Conservation (phyloP, 2,888 invertebrate species). For the Himalopsyche kuldschensis region DNA sequence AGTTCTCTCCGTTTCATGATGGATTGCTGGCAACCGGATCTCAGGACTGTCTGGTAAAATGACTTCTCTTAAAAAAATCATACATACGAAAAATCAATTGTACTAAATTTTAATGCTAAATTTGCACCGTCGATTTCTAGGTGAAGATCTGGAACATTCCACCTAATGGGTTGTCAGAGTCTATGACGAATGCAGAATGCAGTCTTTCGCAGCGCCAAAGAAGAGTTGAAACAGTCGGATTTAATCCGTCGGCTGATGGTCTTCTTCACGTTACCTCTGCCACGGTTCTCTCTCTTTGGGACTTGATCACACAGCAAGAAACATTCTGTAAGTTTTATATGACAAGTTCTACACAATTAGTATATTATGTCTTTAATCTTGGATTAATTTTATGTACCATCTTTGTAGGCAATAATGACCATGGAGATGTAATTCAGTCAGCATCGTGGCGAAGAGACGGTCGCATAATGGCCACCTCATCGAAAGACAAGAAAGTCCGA, state of each 20-base stretch:
- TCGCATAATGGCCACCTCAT: slow-evolving; percentile 75
- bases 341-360: not conserved
- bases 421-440: slow-evolving; percentile 86
- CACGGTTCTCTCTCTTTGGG: slow-evolving; percentile 82
- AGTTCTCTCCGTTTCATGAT: slow-evolving; percentile 95
- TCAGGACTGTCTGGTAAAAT: slow-evolving; percentile 76
- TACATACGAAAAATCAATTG: not conserved
- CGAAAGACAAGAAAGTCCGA: slow-evolving; percentile 88
- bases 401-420: slow-evolving; percentile 66
- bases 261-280: slow-evolving; percentile 85
- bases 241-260: slow-evolving; percentile 89
- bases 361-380: not conserved
- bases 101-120: not conserved
- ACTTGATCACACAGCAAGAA: slow-evolving; percentile 81
- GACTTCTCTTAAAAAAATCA: not conserved
- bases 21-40: slow-evolving; percentile 88
- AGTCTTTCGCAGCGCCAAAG: slow-evolving; percentile 81
- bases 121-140: slow-evolving; percentile 48
- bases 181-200: slow-evolving; percentile 76
- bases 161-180: slow-evolving; percentile 75
- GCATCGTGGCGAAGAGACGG: slow-evolving; percentile 91
- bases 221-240: slow-evolving; percentile 85
- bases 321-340: slow-evolving; percentile 64
- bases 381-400: not conserved
- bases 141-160: slow-evolving; percentile 91